Percentiles rank a stretch among this genome's conserved stretches.
phyloP scores from a whole-genome alignment of 2,888 invertebrate species.

The Incurvaria masculella region DNA sequence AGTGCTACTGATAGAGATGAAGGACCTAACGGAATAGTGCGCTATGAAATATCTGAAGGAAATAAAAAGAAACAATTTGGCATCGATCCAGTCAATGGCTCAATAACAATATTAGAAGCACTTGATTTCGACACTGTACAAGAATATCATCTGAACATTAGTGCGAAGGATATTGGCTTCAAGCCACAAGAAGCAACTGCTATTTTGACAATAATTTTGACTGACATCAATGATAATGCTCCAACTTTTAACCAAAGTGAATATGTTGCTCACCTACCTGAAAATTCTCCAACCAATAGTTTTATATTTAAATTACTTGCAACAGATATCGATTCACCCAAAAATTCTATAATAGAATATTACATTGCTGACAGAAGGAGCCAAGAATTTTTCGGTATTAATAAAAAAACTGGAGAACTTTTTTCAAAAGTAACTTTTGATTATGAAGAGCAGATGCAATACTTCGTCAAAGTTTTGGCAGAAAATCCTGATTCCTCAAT shows the following conservation, averaged over 20 bases:
- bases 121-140: conserved; percentile 86
- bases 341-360: conserved; percentile 83
- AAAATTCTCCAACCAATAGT: conserved; percentile 75
- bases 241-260: conserved; percentile 77
- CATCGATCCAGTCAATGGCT: conserved; percentile 74
- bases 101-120: conserved; percentile 72
- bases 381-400: conserved; percentile 73
- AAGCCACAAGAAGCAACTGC: conserved; percentile 73
- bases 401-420: conserved; percentile 72
- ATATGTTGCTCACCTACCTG: conserved; percentile 76
- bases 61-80: conserved; percentile 78
- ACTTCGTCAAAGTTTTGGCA: conserved; percentile 74
- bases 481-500: conserved; percentile 83
- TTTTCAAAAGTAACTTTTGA: conserved; percentile 76
- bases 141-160: conserved; percentile 83
- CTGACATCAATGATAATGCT: conserved; percentile 92
- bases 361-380: conserved; percentile 74
- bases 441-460: conserved; percentile 78
- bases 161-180: conserved; percentile 84
- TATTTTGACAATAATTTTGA: conserved; percentile 79
- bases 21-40: conserved; percentile 87
- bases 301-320: conserved; percentile 75
- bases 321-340: conserved; percentile 81
- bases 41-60: conserved; percentile 81
- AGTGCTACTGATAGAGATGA: conserved; percentile 81